Conservation (phyloP, 2,797 vertebrate species). For the Melanogrammus aeglefinus region DNA sequence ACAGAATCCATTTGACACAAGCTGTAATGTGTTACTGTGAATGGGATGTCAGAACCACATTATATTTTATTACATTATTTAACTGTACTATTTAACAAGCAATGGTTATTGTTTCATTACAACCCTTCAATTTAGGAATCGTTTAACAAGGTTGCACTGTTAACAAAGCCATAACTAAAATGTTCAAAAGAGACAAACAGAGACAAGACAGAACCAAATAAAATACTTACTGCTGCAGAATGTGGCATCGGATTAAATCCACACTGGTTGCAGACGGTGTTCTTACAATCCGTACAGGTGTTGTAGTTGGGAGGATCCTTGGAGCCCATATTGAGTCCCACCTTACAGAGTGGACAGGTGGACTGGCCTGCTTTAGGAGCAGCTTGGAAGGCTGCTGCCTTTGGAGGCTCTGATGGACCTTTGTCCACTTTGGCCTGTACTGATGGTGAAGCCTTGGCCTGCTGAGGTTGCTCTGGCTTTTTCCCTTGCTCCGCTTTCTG, state of each 20-base stretch:
- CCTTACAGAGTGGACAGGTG: conserved; percentile 88
- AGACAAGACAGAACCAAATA: not conserved
- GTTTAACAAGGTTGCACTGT: not conserved
- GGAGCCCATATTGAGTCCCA: conserved; percentile 79
- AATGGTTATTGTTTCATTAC: not conserved
- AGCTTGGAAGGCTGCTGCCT: conserved; percentile 42
- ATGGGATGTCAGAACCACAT: not conserved
- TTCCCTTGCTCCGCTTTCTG: conserved; percentile 38
- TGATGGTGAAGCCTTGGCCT: conserved; percentile 43
- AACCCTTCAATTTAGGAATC: not conserved
- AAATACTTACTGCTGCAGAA: conserved; percentile 76
- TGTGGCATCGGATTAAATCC: conserved; percentile 94
- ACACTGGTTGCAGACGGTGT: conserved; percentile 89
- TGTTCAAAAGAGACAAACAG: not conserved
- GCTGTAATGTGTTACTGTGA: conserved; percentile 1
- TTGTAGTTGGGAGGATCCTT: conserved; percentile 85
- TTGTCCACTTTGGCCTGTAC: conserved; percentile 53
- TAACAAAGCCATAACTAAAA: not conserved
- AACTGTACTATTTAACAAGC: not conserved
- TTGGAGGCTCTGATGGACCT: conserved; percentile 27
- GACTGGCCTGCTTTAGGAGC: conserved; percentile 41
- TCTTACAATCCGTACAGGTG: conserved; percentile 90
- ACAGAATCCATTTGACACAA: conserved; percentile 17
- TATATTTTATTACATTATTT: not conserved
- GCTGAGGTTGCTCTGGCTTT: conserved; percentile 28